These are phyloP conservation scores for Strongylocentrotus purpuratus DNA, from an alignment of 35 echinoderm and acorn worm genomes.

Conservation along the genomic window DNA sequence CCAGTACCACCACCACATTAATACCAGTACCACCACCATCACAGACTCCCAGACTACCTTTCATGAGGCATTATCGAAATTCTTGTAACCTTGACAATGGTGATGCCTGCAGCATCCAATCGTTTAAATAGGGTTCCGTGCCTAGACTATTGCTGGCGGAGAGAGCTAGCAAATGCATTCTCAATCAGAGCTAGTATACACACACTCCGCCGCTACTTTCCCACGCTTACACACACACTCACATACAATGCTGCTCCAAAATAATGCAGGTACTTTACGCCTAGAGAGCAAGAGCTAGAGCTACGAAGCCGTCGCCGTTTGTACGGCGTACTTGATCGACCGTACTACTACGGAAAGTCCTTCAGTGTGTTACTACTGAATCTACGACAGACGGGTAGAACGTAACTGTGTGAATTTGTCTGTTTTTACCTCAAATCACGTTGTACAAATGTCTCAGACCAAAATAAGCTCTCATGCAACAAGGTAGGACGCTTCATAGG, in stretches of 20 bases:
- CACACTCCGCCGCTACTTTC: background rate
- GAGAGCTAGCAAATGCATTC: background rate
- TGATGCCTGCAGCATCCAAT: background rate
- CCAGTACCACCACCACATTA: background rate
- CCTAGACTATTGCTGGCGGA: background rate
- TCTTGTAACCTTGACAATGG: background rate
- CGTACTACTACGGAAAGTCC: background rate
- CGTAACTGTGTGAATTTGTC: background rate
- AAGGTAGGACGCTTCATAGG: background rate
- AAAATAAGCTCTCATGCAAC: conserved; percentile 30
- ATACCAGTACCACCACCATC: background rate
- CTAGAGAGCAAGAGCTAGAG: too few relatives aligned
- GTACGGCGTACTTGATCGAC: too few relatives aligned
- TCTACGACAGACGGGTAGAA: background rate
- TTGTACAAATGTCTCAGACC: background rate
- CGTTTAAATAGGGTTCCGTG: background rate
- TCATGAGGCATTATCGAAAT: background rate
- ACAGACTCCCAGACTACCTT: background rate
- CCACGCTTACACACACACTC: background rate
- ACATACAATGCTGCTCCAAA: background rate
- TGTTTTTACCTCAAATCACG: background rate
- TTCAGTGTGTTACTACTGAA: background rate
- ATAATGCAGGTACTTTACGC: background rate
- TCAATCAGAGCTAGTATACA: background rate
- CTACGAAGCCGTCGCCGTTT: too few relatives aligned